Base-by-base conservation (phyloP, 2,113 vertebrate genomes). In the Zosterops japonicus region DNA sequence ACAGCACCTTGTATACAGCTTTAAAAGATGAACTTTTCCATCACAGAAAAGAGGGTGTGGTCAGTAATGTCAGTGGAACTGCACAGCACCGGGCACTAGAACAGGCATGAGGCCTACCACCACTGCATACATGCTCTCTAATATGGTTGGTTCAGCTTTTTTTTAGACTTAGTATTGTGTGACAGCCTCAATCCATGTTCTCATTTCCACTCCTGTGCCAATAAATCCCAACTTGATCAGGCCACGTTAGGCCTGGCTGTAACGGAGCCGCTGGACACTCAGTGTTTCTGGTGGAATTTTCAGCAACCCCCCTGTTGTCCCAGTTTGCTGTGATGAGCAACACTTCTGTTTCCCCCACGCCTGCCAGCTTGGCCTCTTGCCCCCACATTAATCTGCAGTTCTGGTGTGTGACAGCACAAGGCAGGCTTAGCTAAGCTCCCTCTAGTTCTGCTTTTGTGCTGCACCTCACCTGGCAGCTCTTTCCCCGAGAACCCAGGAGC, bases 401-500 rank as follows among this genome's bases (percentile, higher is more conserved):
- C 29, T 23, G 8, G 56, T 52, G 33, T 14, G 36, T 0, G 1
- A 74, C 10, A 77, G 49, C 15, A 39, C 16, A 46, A 77, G 21
- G 17, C n/a, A 95, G 50, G 28, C 21, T 36, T 20, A 22, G 50
- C 47, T 63, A 36, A 83, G 15, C 31, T 65, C 35, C 13, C 21
- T 55, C 18, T 55, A 41, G n/a, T 21, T 64, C 53, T 69, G 21
- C 55, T 70, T 17, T 15, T 3, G 27, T 41, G 39, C 15, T 63
- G 33, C 12, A 65, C 7, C 16, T 90, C 83, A 76, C 7, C 44
- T 23, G 33, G 69, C 12, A 55, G 56, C 47, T 59, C 44, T 39
- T 55, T 21, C 23, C 22, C 8, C 0, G 0, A 8, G 9, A 20
- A 56, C 11, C 6, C 3, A 1, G 47, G 17, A n/a, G 46, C 6